These are phyloP conservation scores for Lacanobia wlatinum DNA, from an alignment of 2,888 invertebrate species.

Conservation along the genomic window DNA sequence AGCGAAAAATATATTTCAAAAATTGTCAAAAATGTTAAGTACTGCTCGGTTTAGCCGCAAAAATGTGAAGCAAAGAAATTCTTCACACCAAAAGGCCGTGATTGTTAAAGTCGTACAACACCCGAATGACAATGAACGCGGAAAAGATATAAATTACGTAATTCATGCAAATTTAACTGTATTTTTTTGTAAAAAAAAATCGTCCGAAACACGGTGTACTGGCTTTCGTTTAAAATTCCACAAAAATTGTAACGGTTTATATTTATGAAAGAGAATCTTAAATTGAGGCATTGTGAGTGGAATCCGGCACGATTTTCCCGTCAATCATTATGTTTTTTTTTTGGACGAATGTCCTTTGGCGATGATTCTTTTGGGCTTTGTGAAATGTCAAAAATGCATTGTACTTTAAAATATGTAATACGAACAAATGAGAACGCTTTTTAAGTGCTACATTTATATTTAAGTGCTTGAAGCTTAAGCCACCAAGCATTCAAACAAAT, in stretches of 20 bases:
- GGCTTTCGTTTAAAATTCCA: slow-evolving; percentile 75
- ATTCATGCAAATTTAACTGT: slow-evolving; percentile 82
- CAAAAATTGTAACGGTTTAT: slow-evolving; percentile 75
- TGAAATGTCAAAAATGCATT: slow-evolving; percentile 48
- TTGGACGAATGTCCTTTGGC: slow-evolving; percentile 57
- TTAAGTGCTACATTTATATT: slow-evolving; percentile 4
- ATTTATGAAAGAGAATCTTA: slow-evolving; percentile 72
- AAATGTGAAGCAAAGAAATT: slow-evolving; percentile 37
- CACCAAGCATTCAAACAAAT: background rate
- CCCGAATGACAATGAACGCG: slow-evolving; percentile 72
- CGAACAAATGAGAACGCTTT: slow-evolving; percentile 8
- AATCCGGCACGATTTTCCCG: slow-evolving; percentile 66
- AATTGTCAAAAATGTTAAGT: slow-evolving; percentile 27
- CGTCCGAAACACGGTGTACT: slow-evolving; percentile 55
- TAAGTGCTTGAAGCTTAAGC: background rate
- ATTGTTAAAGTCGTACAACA: slow-evolving; percentile 62
- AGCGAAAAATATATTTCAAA: background rate
- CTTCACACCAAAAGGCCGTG: slow-evolving; percentile 52
- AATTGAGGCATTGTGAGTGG: slow-evolving; percentile 77
- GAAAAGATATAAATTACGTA: slow-evolving; percentile 79
- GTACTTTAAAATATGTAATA: slow-evolving; percentile 24
- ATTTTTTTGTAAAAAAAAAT: slow-evolving; percentile 66
- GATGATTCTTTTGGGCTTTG: slow-evolving; percentile 41
- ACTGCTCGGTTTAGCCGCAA: slow-evolving; percentile 21
- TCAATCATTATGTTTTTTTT: slow-evolving; percentile 64